Conservation (phyloP, 2,797 vertebrate genomes). For the Fundulus diaphanus region DNA sequence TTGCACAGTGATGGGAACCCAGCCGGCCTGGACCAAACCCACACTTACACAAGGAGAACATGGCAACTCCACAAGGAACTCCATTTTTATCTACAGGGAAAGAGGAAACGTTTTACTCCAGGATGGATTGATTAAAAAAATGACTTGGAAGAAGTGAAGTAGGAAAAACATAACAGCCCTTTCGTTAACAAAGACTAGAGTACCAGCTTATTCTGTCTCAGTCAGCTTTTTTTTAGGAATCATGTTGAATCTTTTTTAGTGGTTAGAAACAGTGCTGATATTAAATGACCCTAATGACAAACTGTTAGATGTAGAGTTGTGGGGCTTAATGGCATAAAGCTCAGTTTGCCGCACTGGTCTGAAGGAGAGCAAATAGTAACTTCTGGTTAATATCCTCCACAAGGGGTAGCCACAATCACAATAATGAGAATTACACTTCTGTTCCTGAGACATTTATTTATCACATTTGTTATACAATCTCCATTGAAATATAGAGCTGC, state of each 20-base stretch:
- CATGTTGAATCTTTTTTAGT: not conserved
- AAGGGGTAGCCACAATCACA: conserved; percentile 75
- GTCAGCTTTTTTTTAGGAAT: not conserved
- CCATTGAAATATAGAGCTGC: conserved; percentile 52
- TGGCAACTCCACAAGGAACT: no score
- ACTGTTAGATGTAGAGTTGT: no score
- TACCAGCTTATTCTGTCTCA: not conserved
- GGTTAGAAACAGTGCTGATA: not conserved
- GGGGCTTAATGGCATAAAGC: no score
- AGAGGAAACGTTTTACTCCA: not conserved
- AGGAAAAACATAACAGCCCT: no score
- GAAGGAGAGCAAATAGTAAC: not conserved
- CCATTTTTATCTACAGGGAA: not conserved
- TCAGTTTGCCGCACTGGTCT: conserved; percentile 1
- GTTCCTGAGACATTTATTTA: conserved; percentile 81
- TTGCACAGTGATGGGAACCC: not conserved
- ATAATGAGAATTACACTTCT: conserved; percentile 52
- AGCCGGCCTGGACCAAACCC: not conserved
- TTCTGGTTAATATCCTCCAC: conserved; percentile 60
- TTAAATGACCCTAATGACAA: not conserved
- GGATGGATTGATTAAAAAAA: not conserved
- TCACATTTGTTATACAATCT: conserved; percentile 55
- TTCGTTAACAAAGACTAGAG: not conserved
- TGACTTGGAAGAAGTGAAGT: no score
- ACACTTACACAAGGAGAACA: not conserved